A percentile compares a stretch with the other conserved stretches of the same genome.
These are phyloP conservation scores for Lasioglossum leucozonium DNA, from an alignment of 2,888 invertebrate species.

Conservation along the genomic window DNA sequence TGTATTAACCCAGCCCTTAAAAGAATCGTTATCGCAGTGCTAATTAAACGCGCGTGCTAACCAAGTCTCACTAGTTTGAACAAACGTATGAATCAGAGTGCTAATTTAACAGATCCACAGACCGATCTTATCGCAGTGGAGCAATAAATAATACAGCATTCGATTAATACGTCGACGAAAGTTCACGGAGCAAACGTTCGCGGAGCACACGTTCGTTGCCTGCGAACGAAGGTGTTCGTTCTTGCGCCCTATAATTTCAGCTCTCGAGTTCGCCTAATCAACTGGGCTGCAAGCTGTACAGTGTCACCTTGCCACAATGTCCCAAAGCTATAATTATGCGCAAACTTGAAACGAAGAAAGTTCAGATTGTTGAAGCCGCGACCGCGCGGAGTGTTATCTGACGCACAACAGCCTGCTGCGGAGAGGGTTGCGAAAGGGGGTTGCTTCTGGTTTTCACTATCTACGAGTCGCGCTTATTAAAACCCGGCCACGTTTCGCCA, in stretches of 20 bases:
- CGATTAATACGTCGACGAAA: not conserved
- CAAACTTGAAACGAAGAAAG: constrained; percentile 40
- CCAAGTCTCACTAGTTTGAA: not conserved
- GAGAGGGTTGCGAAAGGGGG: not conserved
- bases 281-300: not conserved
- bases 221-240: not conserved
- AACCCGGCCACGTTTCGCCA: not conserved
- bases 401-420: not conserved
- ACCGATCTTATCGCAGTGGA: not conserved
- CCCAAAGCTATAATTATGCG: constrained; percentile 34
- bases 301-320: not conserved
- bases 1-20: not conserved
- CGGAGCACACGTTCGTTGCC: not conserved
- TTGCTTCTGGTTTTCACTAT: not conserved
- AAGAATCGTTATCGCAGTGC: too few relatives aligned
- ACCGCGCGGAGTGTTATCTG: constrained; percentile 31
- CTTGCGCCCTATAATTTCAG: not conserved
- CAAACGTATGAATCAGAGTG: not conserved
- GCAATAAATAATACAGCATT: not conserved
- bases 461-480: not conserved
- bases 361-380: not conserved
- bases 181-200: not conserved
- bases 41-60: not conserved
- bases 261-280: not conserved
- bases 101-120: not conserved